Percentiles rank a stretch among this genome's conserved stretches.
Conservation (phyloP, 2,797 vertebrate genomes). For the Nannoperca australis region DNA sequence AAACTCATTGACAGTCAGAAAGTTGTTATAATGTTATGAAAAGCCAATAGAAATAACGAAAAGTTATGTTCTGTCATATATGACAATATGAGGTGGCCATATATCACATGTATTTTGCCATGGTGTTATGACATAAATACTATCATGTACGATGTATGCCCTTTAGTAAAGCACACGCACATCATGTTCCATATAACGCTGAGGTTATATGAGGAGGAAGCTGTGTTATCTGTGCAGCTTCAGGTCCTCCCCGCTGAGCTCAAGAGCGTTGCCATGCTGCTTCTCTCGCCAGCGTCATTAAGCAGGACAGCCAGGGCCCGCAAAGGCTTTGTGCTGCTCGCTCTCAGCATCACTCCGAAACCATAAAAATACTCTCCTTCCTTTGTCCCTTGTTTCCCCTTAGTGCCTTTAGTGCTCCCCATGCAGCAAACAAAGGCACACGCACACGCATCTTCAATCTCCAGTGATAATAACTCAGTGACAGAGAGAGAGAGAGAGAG, state of each 20-base stretch:
- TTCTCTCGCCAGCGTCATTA: slow-evolving; percentile 50
- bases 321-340: slow-evolving; percentile 56
- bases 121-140: slow-evolving; percentile 30
- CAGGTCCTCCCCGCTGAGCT: slow-evolving; percentile 62
- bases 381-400: slow-evolving; percentile 27
- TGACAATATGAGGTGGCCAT: slow-evolving; percentile 51
- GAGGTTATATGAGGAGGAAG: slow-evolving; percentile 72
- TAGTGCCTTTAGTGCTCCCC: slow-evolving; percentile 63
- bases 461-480: slow-evolving; percentile 50
- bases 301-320: slow-evolving; percentile 48
- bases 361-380: slow-evolving; percentile 49
- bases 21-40: slow-evolving; percentile 36
- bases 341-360: slow-evolving; percentile 47
- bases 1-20: slow-evolving; percentile 39
- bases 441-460: slow-evolving; percentile 37
- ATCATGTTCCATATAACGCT: slow-evolving; percentile 67
- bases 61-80: slow-evolving; percentile 62
- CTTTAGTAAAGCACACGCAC: slow-evolving; percentile 39
- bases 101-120: slow-evolving; percentile 34
- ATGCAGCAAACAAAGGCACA: slow-evolving; percentile 67
- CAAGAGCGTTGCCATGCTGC: slow-evolving; percentile 68
- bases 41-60: slow-evolving; percentile 38
- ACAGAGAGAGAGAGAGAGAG: slow-evolving; percentile 24
- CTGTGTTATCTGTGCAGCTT: slow-evolving; percentile 54
- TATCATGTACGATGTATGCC: slow-evolving; percentile 13